These are phyloP conservation scores for Leptobrachium leishanense DNA, from an alignment of 2,113 vertebrate species.

Conservation along the genomic window DNA sequence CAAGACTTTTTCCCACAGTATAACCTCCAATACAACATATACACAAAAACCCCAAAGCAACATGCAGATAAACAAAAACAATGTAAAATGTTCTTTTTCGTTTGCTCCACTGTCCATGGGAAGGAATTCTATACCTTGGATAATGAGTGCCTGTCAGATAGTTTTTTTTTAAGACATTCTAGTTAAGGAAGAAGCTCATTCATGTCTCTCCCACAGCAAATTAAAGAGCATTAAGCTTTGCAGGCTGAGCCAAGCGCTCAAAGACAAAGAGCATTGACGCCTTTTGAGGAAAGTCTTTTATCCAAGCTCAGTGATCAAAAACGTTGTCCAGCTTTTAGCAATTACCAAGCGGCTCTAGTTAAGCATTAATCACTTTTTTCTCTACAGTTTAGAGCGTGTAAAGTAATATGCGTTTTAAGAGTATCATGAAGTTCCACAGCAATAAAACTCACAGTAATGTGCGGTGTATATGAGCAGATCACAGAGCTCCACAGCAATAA, in stretches of 20 bases:
- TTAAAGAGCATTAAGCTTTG: background rate
- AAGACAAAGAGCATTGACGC: background rate
- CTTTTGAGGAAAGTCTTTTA: background rate
- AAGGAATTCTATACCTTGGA: background rate
- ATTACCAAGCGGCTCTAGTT: background rate
- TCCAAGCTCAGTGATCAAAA: background rate
- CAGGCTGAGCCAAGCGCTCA: background rate
- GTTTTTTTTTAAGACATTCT: background rate
- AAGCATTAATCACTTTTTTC: background rate
- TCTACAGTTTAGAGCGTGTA: too few species aligned
- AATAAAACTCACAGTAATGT: too few species aligned
- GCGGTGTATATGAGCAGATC: too few species aligned
- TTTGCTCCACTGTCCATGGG: background rate
- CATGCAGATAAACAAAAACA: background rate
- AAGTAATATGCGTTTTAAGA: too few species aligned
- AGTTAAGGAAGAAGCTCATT: background rate
- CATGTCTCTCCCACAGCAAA: background rate
- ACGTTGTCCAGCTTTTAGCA: background rate
- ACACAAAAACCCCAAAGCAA: background rate
- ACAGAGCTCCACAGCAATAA: too few species aligned
- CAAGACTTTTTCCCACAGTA: background rate
- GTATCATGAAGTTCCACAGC: too few species aligned
- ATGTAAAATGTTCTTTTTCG: background rate
- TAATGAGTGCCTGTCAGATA: background rate
- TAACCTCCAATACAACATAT: background rate